Base-by-base conservation (phyloP, 2,797 vertebrate genomes). In the Darevskia mixta region DNA sequence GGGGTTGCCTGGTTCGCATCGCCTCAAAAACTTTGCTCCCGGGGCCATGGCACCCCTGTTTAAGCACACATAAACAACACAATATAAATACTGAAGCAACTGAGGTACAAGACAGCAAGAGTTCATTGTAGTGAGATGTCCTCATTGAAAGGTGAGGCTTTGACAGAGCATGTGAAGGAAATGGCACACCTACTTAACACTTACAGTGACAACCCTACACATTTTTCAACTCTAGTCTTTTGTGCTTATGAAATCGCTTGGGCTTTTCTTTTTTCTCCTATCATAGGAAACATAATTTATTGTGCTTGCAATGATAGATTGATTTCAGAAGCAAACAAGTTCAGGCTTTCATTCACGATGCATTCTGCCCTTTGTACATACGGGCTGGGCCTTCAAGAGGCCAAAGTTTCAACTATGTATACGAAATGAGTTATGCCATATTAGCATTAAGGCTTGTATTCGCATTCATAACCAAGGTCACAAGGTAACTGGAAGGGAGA, bases 241-340 rank as follows among this genome's bases (percentile, higher is more conserved):
- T 58, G 81, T 8, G 58, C 58, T 29, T 88, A 79, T 43, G 13
- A 79, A 90, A 91, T 20, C n/a, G 3, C 27, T n/a, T 71, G 27
- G 69, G 25, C 29, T 72, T 32, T 72, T 32, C 71, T 18, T 73
- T 18, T 72, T 45, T 27, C 29, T 90, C 82, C 72, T 45, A 49
- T 27, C 73, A 87, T 23, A 38, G 41, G 38, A 15, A 27, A 41
- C 35, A 43, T 6, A 71, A 43, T 20, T 41, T 10, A 79, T 41
- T n/a, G 29, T 17, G 6, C 82, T n/a, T 86, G 35, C 45, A 17
- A 58, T 81, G 67, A 82, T 0, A 55, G 23, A 76, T 29, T 67
- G 6, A 55, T 90, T 89, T 72, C 64, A 6, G 66, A 83, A 17
- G 58, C 64, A 81, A 17, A 72, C 80, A 94, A 92, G 73, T 4